These are phyloP conservation scores for Ylistrum balloti DNA, from an alignment of 1,140 invertebrate genomes.

Conservation along the genomic window DNA sequence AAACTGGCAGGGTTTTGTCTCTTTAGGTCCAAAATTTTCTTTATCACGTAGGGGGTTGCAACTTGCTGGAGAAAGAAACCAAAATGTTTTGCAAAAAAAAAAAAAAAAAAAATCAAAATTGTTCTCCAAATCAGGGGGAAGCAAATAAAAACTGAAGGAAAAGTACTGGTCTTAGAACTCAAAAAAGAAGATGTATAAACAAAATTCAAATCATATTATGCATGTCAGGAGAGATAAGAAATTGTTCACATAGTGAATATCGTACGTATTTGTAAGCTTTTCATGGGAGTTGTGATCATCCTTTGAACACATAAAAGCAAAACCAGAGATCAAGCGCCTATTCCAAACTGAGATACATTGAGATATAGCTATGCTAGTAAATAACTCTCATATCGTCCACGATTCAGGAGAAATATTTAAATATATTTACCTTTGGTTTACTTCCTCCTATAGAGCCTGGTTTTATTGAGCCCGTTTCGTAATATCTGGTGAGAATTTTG, in stretches of 20 bases:
- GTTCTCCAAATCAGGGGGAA: background rate
- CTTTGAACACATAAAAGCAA: too few species aligned
- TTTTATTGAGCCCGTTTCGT: conserved; percentile 96
- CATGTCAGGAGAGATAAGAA: too few species aligned
- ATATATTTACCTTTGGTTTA: conserved; percentile 93
- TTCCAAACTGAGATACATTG: too few species aligned
- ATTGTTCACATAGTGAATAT: too few species aligned
- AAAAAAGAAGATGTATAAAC: too few species aligned
- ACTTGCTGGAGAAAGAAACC: conserved; percentile 89
- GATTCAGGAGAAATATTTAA: background rate
- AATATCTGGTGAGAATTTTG: conserved; percentile 97
- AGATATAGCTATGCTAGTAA: too few species aligned
- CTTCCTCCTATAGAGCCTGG: conserved; percentile 99
- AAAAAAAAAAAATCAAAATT: background rate
- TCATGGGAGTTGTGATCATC: too few species aligned
- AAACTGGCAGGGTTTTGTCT: conserved; percentile 99
- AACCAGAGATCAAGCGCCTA: too few species aligned
- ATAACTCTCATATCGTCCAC: background rate
- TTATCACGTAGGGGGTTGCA: conserved; percentile 98
- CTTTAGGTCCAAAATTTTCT: conserved; percentile 99
- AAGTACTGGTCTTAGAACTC: too few species aligned
- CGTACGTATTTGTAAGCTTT: too few species aligned
- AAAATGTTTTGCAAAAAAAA: background rate
- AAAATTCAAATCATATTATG: too few species aligned
- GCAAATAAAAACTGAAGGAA: background rate